Evolutionary conservation across 2,113 vertebrate genomes (phyloP), one percentile per base, ranked within the genome.

Genomic region (Stegostoma tigrinum): DNA sequence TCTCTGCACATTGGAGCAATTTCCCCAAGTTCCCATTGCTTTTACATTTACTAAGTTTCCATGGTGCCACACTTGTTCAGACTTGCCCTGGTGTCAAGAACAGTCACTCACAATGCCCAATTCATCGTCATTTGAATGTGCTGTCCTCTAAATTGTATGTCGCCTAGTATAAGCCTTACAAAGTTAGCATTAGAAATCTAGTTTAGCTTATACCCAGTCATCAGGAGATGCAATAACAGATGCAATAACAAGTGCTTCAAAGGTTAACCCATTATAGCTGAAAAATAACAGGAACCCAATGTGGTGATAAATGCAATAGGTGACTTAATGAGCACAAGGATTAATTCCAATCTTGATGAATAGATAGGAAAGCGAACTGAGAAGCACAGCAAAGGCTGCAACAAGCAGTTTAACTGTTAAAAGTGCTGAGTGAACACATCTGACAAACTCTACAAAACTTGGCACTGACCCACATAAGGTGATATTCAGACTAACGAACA

Each of bases 221-320:
- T 93, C 61, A 17, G 80, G 3, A 83, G 8, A 52, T 93, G 17
- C 24, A 66, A 14, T 17, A 93, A 66, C n/a, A 38, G n/a, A 93
- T 42, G 38, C 61, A 38, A 34, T 93, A n/a, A 66, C 61, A 93
- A 61, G 61, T 1, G 23, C 61, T 66, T 66, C n/a, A 6, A 93
- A 38, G 89, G 15, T 93, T 93, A 93, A n/a, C 89, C n/a, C 89
- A 38, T 34, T 93, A 38, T 66, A n/a, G 61, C 34, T 67, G n/a
- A 66, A 19, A 93, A 93, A 93, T 38, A 93, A 93, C 89, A 93
- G 89, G 89, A 93, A 93, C 89, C 38, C 61, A 42, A n/a, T n/a
- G 34, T 67, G 61, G 61, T 66, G n/a, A 38, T 66, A 66, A 93
- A 93, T 67, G 64, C 15, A 67, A 21, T 14, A 23, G 89, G 55